Base-by-base conservation (phyloP, 2,113 vertebrate genomes). In the Bujurquina vittata region DNA sequence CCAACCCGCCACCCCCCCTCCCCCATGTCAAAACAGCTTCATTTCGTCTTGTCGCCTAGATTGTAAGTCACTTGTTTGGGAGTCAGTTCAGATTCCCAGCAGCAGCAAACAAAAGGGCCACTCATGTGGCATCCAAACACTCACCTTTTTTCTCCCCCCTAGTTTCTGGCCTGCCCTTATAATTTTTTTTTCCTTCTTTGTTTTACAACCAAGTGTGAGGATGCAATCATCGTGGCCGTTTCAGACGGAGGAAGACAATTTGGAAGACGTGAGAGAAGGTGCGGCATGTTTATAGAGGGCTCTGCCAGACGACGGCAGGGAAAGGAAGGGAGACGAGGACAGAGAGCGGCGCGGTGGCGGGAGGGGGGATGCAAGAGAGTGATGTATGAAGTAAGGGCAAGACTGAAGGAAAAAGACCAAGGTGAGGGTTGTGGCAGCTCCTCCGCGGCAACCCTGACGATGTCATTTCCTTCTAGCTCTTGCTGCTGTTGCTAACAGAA, bases 201-300 rank as follows among this genome's bases (percentile, higher is more conserved):
- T 89, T 91, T 91, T 81, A 88, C 86, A 88, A 88, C 80, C 77
- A 55, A 83, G 77, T 85, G 86, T 86, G 88, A 88, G 84, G 86
- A 93, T 85, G 87, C 87, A 92, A 92, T 95, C 89, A 92, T 91
- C 79, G 73, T 22, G 43, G 85, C 84, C 49, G 49, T 91, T 90
- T 89, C 83, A 89, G 77, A 59, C 15, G 29, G 76, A 81, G 61
- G 62, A 81, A 86, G 90, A 84, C 88, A 89, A 83, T 90, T 84
- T 89, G 84, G 78, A 77, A 59, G 54, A 67, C 63, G 31, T 65
- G 67, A 78, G 63, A 85, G 78, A 86, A 75, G 69, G 84, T 60
- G 81, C 81, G 86, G 92, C 85, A 82, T 90, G 89, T 94, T 90
- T 93, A 93, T 86, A 80, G 78, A 91, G 87, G 79, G 77, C 35